Base-by-base conservation (phyloP, 2,113 vertebrate genomes). In the Ceyx margarethae region DNA sequence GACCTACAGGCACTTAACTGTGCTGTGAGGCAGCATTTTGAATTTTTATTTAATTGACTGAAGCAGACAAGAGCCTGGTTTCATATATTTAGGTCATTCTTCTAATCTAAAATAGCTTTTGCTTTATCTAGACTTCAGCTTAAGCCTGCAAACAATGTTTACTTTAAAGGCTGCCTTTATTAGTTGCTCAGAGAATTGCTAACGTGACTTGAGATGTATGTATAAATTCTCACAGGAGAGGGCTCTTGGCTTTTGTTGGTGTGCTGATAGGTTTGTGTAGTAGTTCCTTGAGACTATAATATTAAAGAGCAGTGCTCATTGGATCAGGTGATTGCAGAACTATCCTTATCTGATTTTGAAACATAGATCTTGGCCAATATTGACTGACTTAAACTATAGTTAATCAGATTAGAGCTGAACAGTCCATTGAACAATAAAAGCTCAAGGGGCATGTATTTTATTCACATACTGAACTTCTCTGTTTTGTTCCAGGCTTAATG, bases 401-500 rank as follows among this genome's bases (percentile, higher is more conserved):
- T 76, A 81, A 64, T 85, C 29, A 48, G 40, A 67, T 80, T 67
- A 76, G 79, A 81, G 29, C 10, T 67, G 66, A 84, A 21, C 81
- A 57, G n/a, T 87, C 23, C n/a, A 16, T 21, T 84, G 81, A 83
- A 35, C 40, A 82, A 5, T 42, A 16, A 53, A 80, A 64, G 40
- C n/a, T 77, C 33, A 50, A 22, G 45, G 25, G 18, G 4, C 12
- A 3, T 50, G 11, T 80, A 5, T 92, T 95, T 68, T 48, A 62
- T 68, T 90, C n/a, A 46, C 37, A 14, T 58, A 22, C 16, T 80
- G 26, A 81, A 82, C 15, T 65, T 71, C 22, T 85, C 15, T 73
- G 31, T 14, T 72, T 75, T 85, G 19, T 69, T 68, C 37, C 82
- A 99, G 99, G 92, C 98, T 99, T 54, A 99, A 98, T 3, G 98